Percentiles rank a stretch among this genome's conserved stretches.
Conservation (phyloP, 2,888 invertebrate species). For the Agrotis exclamationis region DNA sequence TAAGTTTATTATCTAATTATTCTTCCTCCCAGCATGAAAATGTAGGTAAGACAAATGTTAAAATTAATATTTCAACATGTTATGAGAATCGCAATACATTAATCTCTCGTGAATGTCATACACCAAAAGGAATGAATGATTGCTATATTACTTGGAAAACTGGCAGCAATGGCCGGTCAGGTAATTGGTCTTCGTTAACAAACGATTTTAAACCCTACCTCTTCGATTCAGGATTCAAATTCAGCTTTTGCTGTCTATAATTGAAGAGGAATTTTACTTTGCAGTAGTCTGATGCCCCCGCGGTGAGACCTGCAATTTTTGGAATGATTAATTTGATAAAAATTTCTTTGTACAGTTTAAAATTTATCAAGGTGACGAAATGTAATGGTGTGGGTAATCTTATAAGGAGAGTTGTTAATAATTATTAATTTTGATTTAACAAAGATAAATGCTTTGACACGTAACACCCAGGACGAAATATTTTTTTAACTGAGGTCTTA, state of each 20-base stretch:
- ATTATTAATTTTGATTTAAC: slow-evolving; percentile 1
- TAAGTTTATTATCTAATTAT: slow-evolving; percentile 27
- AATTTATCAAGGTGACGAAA: slow-evolving; percentile 51
- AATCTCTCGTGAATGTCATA: slow-evolving; percentile 68
- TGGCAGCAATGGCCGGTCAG: slow-evolving; percentile 55
- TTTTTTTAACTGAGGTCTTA: too few relatives aligned
- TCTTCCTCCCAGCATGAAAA: slow-evolving; percentile 40
- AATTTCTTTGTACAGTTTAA: slow-evolving; percentile 46
- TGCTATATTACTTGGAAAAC: slow-evolving; percentile 72
- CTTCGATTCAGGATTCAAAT: slow-evolving; percentile 10
- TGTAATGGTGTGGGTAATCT: slow-evolving; percentile 6
- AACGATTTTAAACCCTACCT: slow-evolving; percentile 30
- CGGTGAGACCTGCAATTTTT: slow-evolving; percentile 51
- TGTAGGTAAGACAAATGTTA: slow-evolving; percentile 58
- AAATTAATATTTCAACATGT: slow-evolving; percentile 69
- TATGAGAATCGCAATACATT: slow-evolving; percentile 69
- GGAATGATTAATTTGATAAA: slow-evolving; percentile 54
- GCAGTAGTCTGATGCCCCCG: slow-evolving; percentile 59
- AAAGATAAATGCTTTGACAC: slow-evolving; percentile 16
- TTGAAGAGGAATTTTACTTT: slow-evolving; percentile 58
- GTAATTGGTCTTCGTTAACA: slow-evolving; percentile 60
- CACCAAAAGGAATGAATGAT: slow-evolving; percentile 71
- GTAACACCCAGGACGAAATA: background rate
- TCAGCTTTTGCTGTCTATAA: slow-evolving; percentile 3
- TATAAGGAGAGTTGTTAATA: slow-evolving; percentile 11